phyloP scores from a whole-genome alignment of 2,797 vertebrate genomes.

The Thunnus albacares region DNA sequence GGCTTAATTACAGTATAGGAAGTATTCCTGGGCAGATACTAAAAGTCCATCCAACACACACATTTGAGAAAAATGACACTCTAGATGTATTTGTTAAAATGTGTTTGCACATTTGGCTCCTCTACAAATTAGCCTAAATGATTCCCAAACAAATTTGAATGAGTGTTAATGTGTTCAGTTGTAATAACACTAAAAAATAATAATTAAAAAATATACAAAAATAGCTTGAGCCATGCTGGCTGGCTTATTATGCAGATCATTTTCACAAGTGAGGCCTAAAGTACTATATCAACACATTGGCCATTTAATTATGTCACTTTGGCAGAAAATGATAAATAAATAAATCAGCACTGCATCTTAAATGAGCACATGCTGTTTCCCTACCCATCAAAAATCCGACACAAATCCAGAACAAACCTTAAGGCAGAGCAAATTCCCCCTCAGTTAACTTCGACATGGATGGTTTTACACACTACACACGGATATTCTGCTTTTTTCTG shows the following conservation, averaged over 20 bases:
- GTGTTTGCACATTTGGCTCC: slow-evolving; percentile 26
- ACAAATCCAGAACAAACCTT: slow-evolving; percentile 27
- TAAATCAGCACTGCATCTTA: slow-evolving; percentile 32
- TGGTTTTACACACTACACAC: neutral
- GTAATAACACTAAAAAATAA: slow-evolving; percentile 9
- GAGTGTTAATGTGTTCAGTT: slow-evolving; percentile 22
- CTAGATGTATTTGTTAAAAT: slow-evolving; percentile 43
- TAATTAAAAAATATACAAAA: neutral
- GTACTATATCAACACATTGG: slow-evolving; percentile 44
- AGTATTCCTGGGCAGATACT: slow-evolving; percentile 54
- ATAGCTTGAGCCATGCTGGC: slow-evolving; percentile 23
- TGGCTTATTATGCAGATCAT: neutral
- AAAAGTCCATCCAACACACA: slow-evolving; percentile 30
- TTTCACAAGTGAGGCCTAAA: slow-evolving; percentile 33
- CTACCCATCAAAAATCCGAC: slow-evolving; percentile 14
- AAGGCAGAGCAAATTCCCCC: slow-evolving; percentile 3
- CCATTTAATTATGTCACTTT: slow-evolving; percentile 52
- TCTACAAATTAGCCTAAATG: slow-evolving; percentile 47
- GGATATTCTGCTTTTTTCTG: slow-evolving; percentile 16
- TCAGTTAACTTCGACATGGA: slow-evolving; percentile 22
- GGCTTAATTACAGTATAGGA: slow-evolving; percentile 70
- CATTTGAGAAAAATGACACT: slow-evolving; percentile 25
- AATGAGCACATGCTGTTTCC: slow-evolving; percentile 44
- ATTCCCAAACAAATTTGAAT: slow-evolving; percentile 19
- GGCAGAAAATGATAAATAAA: slow-evolving; percentile 29